Base-by-base conservation (phyloP, 1,140 invertebrate genomes). In the Zaprionus vittiger region DNA sequence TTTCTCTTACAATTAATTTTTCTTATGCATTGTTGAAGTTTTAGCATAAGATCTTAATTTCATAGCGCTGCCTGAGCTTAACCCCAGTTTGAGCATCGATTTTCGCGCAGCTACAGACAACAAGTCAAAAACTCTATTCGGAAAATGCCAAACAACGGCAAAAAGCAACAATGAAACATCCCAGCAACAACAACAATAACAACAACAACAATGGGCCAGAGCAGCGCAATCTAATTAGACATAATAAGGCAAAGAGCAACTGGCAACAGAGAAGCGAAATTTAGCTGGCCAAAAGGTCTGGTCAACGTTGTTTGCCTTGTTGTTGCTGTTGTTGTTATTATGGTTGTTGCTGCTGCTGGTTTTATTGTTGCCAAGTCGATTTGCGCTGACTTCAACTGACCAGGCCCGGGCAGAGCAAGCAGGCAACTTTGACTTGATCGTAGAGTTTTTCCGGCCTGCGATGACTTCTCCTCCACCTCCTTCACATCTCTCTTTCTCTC, bases 151-250 rank as follows among this genome's bases (percentile, higher is more conserved):
- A 71, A 56, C 52, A 12, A 17, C 41, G 26, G 17, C 70, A 17
- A 37, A 62, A 41, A 24, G 12, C 28, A 67, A 67, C 70, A 77
- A 77, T 63, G 56, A 77, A 61, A 63, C 57, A 65, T 73, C 52
- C 64, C 78, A 77, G 47, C 7, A 65, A n/a, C 59, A 24, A 4
- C 15, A 22, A 6, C 20, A 52, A 41, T 28, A 28, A 41, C 73
- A 66, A 64, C 55, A 34, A 65, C 64, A 49, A 49, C 47, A 49
- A 49, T 52, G 20, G 47, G 47, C 47, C 47, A 22, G 47, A 24
- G 47, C 71, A 87, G 57, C 83, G 69, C 80, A 87, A 77, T 87
- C 83, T 86, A 86, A 86, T 86, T 87, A 87, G 84, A 89, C 83
- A 84, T 87, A 87, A 87, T 87, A 89, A 84, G 83, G 81, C 81